Percentiles rank a stretch among this genome's conserved stretches.
phyloP scores from a whole-genome alignment of 1,140 invertebrate genomes.

The Chrysopa pallens region DNA sequence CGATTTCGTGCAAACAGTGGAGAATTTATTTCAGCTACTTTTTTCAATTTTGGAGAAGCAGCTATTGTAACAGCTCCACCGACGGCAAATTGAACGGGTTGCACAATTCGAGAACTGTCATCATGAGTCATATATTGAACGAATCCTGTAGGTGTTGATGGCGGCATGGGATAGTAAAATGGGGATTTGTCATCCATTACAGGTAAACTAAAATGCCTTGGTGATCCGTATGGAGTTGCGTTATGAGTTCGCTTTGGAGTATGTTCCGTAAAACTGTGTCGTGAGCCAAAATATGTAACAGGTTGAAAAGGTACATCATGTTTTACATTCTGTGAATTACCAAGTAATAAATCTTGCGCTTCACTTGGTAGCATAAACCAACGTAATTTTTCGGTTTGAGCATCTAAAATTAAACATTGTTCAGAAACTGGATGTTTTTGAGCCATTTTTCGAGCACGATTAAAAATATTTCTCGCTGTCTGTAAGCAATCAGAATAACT shows the following conservation, averaged over 20 bases:
- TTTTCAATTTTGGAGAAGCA: constrained; percentile 5
- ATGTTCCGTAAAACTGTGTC: constrained; percentile 7
- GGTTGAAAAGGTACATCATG: constrained; percentile 57
- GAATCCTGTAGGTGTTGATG: neutral
- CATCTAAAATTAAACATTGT: constrained; percentile 46
- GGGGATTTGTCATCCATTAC: constrained; percentile 33
- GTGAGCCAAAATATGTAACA: constrained; percentile 16
- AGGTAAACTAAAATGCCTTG: constrained; percentile 39
- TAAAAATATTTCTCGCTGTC: constrained; percentile 60
- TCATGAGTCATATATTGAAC: neutral
- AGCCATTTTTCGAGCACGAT: constrained; percentile 55
- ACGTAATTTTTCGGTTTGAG: constrained; percentile 43
- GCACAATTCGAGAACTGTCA: constrained; percentile 9
- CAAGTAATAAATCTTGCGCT: constrained; percentile 51
- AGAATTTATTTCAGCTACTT: constrained; percentile 6
- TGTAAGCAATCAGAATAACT: constrained; percentile 58
- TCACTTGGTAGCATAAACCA: constrained; percentile 76
- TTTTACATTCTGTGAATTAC: constrained; percentile 53
- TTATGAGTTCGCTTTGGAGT: neutral
- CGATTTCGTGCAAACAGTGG: constrained; percentile 17
- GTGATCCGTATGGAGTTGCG: constrained; percentile 17
- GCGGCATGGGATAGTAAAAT: constrained; percentile 17
- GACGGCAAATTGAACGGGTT: constrained; percentile 30
- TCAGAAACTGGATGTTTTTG: constrained; percentile 53
- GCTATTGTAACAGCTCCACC: constrained; percentile 34